Evolutionary conservation across 2,113 vertebrate species (phyloP).

Genomic region (Scomber japonicus): DNA sequence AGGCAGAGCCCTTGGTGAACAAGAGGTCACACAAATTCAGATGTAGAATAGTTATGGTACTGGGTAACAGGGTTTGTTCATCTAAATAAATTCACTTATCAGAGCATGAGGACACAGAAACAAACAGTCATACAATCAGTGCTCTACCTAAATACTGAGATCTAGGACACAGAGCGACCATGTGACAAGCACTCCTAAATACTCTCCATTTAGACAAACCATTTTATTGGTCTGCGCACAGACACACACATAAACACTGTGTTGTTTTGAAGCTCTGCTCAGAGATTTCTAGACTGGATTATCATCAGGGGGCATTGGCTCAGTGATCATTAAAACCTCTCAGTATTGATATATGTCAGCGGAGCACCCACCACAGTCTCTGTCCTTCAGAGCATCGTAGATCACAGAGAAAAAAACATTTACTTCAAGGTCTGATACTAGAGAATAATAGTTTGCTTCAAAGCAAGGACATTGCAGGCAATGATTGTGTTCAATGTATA

Average conservation of each 20-base stretch:
- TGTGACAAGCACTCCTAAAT: constrained; percentile 43
- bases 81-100: constrained; percentile 17
- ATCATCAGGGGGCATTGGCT: constrained; percentile 47
- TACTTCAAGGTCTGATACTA: constrained; percentile 9
- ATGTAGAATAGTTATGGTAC: constrained; percentile 18
- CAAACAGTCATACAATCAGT: constrained; percentile 29
- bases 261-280: constrained; percentile 42
- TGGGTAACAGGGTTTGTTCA: constrained; percentile 33
- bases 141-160: constrained; percentile 29
- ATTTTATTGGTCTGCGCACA: constrained; percentile 34
- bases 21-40: constrained; percentile 7
- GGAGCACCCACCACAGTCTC: constrained; percentile 10
- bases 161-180: constrained; percentile 52
- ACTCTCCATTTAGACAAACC: constrained; percentile 47
- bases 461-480: neutral
- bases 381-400: constrained; percentile 17
- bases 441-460: neutral
- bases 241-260: constrained; percentile 2
- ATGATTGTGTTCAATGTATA: constrained; percentile 25
- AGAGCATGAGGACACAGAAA: constrained; percentile 12
- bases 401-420: constrained; percentile 14
- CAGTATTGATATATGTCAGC: constrained; percentile 53
- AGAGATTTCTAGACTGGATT: constrained; percentile 57
- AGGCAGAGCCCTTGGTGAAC: constrained; percentile 10
- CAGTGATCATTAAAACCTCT: constrained; percentile 56